phyloP scores from a whole-genome alignment of 2,797 vertebrate species.

The Parauchenoglanis punctatus region DNA sequence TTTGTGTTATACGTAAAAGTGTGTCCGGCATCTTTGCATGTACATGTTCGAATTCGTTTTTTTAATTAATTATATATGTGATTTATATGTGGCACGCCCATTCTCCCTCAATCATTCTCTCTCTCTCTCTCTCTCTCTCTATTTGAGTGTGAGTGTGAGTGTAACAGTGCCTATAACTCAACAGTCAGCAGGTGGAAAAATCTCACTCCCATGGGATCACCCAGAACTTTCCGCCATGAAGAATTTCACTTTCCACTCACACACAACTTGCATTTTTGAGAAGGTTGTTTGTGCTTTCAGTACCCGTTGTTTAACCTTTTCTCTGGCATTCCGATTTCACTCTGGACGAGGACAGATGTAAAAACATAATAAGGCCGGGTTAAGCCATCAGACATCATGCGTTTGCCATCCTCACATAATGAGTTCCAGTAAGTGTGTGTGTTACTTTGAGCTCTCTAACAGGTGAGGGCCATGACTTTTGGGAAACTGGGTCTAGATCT shows the following conservation, averaged over 20 bases:
- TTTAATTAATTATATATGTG: neutral
- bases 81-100: too few species aligned
- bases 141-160: constrained; percentile 23
- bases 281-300: constrained; percentile 25
- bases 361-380: constrained; percentile 4
- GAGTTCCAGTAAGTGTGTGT: constrained; percentile 26
- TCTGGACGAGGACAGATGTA: constrained; percentile 16
- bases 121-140: neutral
- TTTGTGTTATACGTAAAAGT: neutral
- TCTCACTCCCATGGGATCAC: constrained; percentile 23
- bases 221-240: constrained; percentile 25
- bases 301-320: constrained; percentile 2
- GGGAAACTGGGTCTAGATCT: constrained; percentile 12
- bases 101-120: neutral
- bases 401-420: neutral
- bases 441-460: constrained; percentile 14
- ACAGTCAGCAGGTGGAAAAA: constrained; percentile 45
- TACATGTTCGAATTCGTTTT: neutral
- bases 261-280: neutral
- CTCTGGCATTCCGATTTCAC: neutral
- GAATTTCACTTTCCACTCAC: constrained; percentile 26
- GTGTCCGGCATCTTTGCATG: neutral
- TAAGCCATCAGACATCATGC: constrained; percentile 9
- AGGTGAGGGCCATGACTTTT: constrained; percentile 12
- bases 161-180: constrained; percentile 22